Base-by-base conservation (phyloP, 2,797 vertebrate species). In the Clarias pachynema region DNA sequence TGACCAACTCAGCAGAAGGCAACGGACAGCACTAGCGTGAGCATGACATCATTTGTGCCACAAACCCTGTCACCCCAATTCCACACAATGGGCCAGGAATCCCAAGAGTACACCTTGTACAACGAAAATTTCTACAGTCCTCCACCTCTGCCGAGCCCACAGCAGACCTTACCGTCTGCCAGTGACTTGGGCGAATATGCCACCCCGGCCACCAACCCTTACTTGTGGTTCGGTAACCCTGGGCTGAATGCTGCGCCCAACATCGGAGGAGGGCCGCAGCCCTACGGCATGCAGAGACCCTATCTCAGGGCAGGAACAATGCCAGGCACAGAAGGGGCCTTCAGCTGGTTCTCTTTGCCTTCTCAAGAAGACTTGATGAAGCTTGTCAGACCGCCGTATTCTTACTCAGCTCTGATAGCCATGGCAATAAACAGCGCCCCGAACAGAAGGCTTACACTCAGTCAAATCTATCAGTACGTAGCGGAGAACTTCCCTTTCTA, bases 381-480 rank as follows among this genome's bases (percentile, higher is more conserved):
- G 84, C 88, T 96, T 81, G 96, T 97, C 53, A 96, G 97, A 62
- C 97, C 97, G 0, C 97, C 98, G 0, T 99, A 98, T 88, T 99
- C 97, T 31, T 99, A 99, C 91, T 99, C 98, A 0, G 97, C 98
- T 0, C 96, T 99, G 62, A 98, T 99, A 2, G 97, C 97, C 90
- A 98, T 99, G 98, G 98, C 97, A 82, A 99, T 99, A 85, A 97
- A 98, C 14, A 95, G 96, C 3, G 95, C 97, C 0, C 96, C 96
- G 0, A 95, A 96, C 24, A 96, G 95, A 88, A 95, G 97, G 31
- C 94, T 98, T 89, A 99, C 98, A 0, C 96, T 99, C 37, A 97
- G 96, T 81, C 97, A 99, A 92, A 99, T 99, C 93, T 99, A 99
- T 93, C 96, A 94, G 87, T 98, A 97, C 0, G 97, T 99, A 87